Evolutionary conservation across 2,797 vertebrate genomes (phyloP), one percentile per base, ranked within the genome.

Genomic region (Ateles fusciceps): DNA sequence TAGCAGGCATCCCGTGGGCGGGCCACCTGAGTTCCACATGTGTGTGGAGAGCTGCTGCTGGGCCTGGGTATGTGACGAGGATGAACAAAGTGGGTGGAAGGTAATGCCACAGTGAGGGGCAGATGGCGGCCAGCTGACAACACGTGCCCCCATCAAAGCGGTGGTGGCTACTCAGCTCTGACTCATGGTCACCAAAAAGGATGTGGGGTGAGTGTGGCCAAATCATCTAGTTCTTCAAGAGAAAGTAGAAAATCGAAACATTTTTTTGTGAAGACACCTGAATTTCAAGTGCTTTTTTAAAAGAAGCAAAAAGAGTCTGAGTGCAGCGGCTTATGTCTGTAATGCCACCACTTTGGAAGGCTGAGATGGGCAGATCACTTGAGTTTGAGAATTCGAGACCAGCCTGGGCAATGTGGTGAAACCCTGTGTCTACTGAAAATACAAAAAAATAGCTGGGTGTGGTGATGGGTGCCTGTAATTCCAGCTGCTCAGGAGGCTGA

Each of bases 141-240:
- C n/a, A 8, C 0, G 0, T 4, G 7, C 6, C 19, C n/a, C 74
- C 28, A 2, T n/a, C 61, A 28, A 26, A 46, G 44, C 30, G 2
- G 9, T 76, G 10, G 12, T 13, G 3, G 4, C 57, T 24, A 4
- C 46, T 33, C 17, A 21, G 78, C 28, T 68, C 44, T 7, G 5
- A 64, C 17, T 55, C 19, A 13, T 5, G 0, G 57, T 36, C 8
- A 19, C 39, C 19, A 1, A 50, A 39, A 48, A n/a, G 48, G 28
- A 50, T 19, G 5, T 9, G 28, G 11, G 22, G 30, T 0, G 7
- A 19, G 10, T 8, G 13, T 4, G 14, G 28, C 30, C n/a, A n/a
- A 50, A 42, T 55, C 3, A 0, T 42, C 48, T 5, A 17, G 21
- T 33, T 71, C 42, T 89, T 78, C 30, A 48, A 78, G 39, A 88